phyloP scores from a whole-genome alignment of 1,140 invertebrate genomes.

The Bombus balteatus region DNA sequence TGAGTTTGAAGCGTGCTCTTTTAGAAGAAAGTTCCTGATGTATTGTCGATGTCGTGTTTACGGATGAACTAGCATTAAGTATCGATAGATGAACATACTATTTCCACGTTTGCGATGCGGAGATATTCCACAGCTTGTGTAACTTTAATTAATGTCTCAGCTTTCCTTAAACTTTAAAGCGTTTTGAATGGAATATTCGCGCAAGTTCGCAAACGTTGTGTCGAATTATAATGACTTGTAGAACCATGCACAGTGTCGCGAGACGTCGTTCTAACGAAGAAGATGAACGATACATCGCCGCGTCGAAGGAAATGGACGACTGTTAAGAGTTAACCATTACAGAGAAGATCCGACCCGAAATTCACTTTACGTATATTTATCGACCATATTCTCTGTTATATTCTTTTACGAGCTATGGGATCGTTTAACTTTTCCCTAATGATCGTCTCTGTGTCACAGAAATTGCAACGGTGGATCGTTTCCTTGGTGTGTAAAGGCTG shows the following conservation, averaged over 20 bases:
- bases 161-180: not conserved
- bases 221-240: too few relatives aligned
- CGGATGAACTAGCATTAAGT: not conserved
- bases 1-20: not conserved
- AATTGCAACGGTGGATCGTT: not conserved
- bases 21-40: too few relatives aligned
- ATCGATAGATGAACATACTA: not conserved
- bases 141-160: not conserved
- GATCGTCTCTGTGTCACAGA: not conserved
- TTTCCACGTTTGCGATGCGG: not conserved
- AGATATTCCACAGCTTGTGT: not conserved
- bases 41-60: not conserved
- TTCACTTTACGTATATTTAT: not conserved
- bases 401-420: not conserved
- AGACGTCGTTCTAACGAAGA: not conserved
- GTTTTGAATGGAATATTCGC: too few relatives aligned
- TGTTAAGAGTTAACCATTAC: not conserved
- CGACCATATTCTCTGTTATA: not conserved
- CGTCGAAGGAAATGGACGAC: not conserved
- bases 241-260: too few relatives aligned
- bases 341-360: too few relatives aligned
- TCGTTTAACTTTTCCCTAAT: not conserved
- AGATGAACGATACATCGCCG: not conserved
- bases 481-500: not conserved
- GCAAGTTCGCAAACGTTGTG: too few relatives aligned